Percentiles rank a stretch among this genome's conserved stretches.
phyloP scores from a whole-genome alignment of 53 echinoderm and acorn worm genomes.

The Echinometra lucunter region DNA sequence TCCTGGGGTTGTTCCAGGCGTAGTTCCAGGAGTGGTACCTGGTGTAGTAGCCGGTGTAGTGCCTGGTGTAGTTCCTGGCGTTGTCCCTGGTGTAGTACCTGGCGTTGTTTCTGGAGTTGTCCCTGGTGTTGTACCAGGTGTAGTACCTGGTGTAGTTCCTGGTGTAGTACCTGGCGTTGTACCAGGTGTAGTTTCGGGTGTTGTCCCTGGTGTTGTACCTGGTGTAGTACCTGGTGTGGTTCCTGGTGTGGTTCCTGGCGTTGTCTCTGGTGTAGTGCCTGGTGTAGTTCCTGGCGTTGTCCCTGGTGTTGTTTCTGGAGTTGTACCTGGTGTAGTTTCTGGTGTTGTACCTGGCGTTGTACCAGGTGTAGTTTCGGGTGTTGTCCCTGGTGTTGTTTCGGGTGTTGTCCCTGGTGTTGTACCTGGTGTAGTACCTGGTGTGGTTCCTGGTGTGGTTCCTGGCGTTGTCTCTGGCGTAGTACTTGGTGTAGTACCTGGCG shows the following conservation, averaged over 20 bases:
- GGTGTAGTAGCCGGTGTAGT: background rate
- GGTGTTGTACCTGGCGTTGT: background rate
- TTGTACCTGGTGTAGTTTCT: background rate
- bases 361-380: background rate
- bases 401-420: background rate
- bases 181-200: background rate
- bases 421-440: background rate
- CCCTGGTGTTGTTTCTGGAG: background rate
- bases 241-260: background rate
- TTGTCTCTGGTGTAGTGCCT: background rate
- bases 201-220: background rate
- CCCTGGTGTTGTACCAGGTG: background rate
- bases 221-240: background rate
- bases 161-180: slow-evolving; percentile 7
- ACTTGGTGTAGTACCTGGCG: background rate
- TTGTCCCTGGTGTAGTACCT: background rate
- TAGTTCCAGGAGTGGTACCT: background rate
- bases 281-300: background rate
- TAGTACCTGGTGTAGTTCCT: background rate
- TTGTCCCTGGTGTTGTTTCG: background rate
- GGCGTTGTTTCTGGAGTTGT: background rate
- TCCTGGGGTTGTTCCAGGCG: background rate
- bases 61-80: background rate
- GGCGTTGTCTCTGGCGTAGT: background rate
- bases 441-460: background rate